These are phyloP conservation scores for Helicoverpa zea DNA, from an alignment of 1,140 invertebrate species.

Conservation along the genomic window DNA sequence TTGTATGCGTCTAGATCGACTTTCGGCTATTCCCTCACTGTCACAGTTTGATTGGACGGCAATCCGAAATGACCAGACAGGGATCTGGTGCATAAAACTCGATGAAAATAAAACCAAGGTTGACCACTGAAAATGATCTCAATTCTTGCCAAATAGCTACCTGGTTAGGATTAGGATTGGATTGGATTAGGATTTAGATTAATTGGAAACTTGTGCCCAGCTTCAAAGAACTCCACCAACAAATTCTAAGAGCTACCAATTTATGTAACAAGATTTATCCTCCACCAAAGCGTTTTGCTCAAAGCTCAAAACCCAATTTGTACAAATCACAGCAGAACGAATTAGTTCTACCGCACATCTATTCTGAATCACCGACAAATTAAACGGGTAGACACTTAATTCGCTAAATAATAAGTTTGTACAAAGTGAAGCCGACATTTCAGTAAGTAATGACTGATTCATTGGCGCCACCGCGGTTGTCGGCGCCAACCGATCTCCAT, in stretches of 20 bases:
- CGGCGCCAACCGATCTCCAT: conserved; percentile 50
- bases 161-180: no score
- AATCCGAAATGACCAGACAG: no score
- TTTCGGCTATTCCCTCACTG: no score
- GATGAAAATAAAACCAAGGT: no score
- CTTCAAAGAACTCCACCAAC: not conserved
- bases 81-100: no score
- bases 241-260: not conserved
- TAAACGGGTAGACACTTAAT: conserved; percentile 36
- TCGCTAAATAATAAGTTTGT: conserved; percentile 44
- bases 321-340: conserved; percentile 24
- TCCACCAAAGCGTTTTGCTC: not conserved
- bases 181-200: no score
- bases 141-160: no score
- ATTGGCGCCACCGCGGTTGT: conserved; percentile 73
- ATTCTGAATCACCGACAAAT: conserved; percentile 15
- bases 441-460: conserved; percentile 66
- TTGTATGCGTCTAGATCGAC: no score
- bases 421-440: conserved; percentile 43
- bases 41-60: no score
- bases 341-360: conserved; percentile 32
- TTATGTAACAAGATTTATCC: conserved; percentile 4
- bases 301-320: conserved; percentile 11
- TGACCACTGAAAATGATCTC: no score
- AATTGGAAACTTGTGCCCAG: no score